Base-by-base conservation (phyloP, 2,888 invertebrate species). In the Eueremaeus valkanovi region DNA sequence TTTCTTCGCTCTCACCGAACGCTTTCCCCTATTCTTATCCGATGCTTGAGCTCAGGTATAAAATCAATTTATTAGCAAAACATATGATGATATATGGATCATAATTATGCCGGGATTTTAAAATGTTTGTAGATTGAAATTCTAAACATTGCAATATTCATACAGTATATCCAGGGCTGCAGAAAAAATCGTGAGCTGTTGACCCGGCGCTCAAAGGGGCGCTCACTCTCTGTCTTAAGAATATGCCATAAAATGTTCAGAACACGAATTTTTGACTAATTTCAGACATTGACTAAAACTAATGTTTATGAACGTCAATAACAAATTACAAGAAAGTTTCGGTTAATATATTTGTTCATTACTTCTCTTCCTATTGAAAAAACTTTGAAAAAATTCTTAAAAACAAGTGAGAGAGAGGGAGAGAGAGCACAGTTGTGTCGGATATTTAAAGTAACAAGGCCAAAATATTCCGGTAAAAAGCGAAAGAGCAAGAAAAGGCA, bases 211-310 rank as follows among this genome's bases (percentile, higher is more conserved):
- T 31, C 6, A 63, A n/a, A 33, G 63, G 33, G 31, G 29, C 63
- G 21, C 31, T 33, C 31, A 9, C 24, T 27, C 55, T 24, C 36
- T 36, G 36, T 36, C 36, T 11, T 36, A 36, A 8, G 36, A 6
- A 16, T 63, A 33, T 33, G 33, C 63, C 63, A 63, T 31, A 33
- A 63, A 18, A 31, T 31, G 29, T 13, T 63, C 16, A 63, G 16
- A 16, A 63, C 63, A 63, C 63, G 63, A 63, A 31, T 63, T 29
- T 63, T 29, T 63, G 31, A 63, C 63, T 63, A 63, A 63, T 63
- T 63, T 63, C 18, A 33, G 63, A 16, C 31, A 11, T 63, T 24
- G 13, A 33, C 2, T 9, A 31, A 31, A n/a, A 29, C 33, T 21
- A 27, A 33, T 63, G 5, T 18, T n/a, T 33, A 63, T 63, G 27